Percentiles rank a stretch among this genome's conserved stretches.
Evolutionary conservation across 64 coral and sea anemone genomes (phyloP).

Genomic region (Actinia tenebrosa): DNA sequence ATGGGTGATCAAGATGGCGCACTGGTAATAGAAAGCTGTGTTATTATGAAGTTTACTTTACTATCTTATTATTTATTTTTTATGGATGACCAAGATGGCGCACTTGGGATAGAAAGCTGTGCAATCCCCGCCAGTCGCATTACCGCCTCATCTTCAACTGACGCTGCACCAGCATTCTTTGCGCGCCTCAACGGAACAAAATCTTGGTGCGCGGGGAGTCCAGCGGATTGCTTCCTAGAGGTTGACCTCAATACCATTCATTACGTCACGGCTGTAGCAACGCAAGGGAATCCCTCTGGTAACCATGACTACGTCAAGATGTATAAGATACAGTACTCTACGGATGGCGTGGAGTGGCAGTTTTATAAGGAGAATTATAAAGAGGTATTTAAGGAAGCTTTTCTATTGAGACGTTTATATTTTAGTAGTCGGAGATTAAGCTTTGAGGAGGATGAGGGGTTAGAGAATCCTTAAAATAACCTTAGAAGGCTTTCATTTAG

Average conservation of each 20-base stretch:
- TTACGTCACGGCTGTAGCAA: slow-evolving; percentile 52
- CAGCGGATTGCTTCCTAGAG: slow-evolving; percentile 41
- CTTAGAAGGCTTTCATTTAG: too few species aligned
- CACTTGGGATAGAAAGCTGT: slow-evolving; percentile 45
- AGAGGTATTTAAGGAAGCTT: neutral
- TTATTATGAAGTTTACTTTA: neutral
- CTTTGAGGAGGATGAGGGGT: too few species aligned
- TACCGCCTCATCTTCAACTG: slow-evolving; percentile 55
- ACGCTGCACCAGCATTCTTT: slow-evolving; percentile 49
- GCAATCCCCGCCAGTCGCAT: slow-evolving; percentile 37
- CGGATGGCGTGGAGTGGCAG: slow-evolving; percentile 39
- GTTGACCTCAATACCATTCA: slow-evolving; percentile 48
- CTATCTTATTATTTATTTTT: neutral
- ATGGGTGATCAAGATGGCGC: too few species aligned
- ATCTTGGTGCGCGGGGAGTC: slow-evolving; percentile 47
- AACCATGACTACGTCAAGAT: slow-evolving; percentile 58
- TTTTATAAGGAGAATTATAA: slow-evolving; percentile 42
- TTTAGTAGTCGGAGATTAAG: too few species aligned
- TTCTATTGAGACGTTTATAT: too few species aligned
- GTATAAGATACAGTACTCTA: slow-evolving; percentile 53
- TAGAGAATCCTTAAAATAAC: too few species aligned
- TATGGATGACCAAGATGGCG: neutral
- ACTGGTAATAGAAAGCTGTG: too few species aligned
- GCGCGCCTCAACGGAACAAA: slow-evolving; percentile 43
- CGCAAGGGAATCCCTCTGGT: slow-evolving; percentile 56